Percentiles rank a stretch among this genome's conserved stretches.
Conservation (phyloP, 2,113 vertebrate genomes). For the Toxotes chatareus region DNA sequence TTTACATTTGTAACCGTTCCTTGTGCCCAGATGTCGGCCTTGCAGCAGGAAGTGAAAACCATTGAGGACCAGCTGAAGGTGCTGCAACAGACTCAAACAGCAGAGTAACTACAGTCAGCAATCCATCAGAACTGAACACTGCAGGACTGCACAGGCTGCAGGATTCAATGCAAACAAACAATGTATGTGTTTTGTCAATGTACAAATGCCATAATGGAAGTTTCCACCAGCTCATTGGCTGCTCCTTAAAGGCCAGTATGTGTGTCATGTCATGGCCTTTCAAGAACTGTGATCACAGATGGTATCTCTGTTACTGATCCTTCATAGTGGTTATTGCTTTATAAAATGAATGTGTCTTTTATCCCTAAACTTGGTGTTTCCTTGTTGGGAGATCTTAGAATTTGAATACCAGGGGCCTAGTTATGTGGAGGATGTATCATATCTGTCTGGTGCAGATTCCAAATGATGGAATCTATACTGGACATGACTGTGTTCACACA, state of each 20-base stretch:
- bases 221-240: background rate
- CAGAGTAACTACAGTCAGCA: conserved; percentile 1
- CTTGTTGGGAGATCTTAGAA: background rate
- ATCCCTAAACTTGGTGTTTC: background rate
- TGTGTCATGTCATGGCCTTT: background rate
- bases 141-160: background rate
- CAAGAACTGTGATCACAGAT: background rate
- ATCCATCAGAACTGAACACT: background rate
- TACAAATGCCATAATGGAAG: background rate
- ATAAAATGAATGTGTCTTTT: background rate
- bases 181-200: background rate
- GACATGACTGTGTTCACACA: too few relatives aligned
- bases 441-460: too few relatives aligned
- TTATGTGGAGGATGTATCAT: too few relatives aligned
- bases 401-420: too few relatives aligned
- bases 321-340: background rate
- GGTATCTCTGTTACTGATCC: background rate
- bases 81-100: conserved; percentile 47
- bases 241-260: background rate
- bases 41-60: conserved; percentile 79
- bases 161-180: background rate
- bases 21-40: conserved; percentile 69
- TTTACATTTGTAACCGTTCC: background rate
- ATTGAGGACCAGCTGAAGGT: conserved; percentile 77
- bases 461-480: too few relatives aligned